A percentile compares a stretch with the other conserved stretches of the same genome.
These are phyloP conservation scores for Catocala sponsa DNA, from an alignment of 2,888 invertebrate genomes.

Conservation along the genomic window DNA sequence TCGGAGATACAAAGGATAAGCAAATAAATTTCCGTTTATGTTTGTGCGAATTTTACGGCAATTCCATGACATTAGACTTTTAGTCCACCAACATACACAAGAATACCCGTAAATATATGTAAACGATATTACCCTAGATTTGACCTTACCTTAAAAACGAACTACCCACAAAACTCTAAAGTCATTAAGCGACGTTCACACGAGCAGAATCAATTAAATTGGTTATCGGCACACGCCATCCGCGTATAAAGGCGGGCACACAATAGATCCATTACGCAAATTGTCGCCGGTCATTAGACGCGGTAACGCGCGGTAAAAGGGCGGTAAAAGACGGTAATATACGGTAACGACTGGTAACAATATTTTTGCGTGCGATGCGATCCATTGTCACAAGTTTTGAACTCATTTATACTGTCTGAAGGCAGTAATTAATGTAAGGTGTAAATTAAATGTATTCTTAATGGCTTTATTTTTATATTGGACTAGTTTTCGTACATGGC, in stretches of 20 bases:
- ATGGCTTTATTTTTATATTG: constrained; percentile 13
- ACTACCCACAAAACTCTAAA: constrained; percentile 45
- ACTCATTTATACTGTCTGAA: constrained; percentile 47
- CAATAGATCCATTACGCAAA: constrained; percentile 86
- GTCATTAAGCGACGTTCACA: constrained; percentile 71
- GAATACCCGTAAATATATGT: no score
- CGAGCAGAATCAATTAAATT: constrained; percentile 71
- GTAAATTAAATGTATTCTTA: constrained; percentile 34
- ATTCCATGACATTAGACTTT: no score
- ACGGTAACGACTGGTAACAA: constrained; percentile 63
- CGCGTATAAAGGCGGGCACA: constrained; percentile 75
- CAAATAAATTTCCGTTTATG: no score
- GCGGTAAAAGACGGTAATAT: constrained; percentile 30
- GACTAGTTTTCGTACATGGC: not conserved
- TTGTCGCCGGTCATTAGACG: constrained; percentile 75
- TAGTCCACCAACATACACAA: no score
- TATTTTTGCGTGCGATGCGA: constrained; percentile 78
- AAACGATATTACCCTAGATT: no score
- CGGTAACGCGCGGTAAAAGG: constrained; percentile 36
- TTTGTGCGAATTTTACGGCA: no score
- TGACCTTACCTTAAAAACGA: no score
- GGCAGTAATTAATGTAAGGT: constrained; percentile 47
- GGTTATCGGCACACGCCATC: constrained; percentile 76
- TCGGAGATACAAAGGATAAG: no score
- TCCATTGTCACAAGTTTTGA: constrained; percentile 60